Conservation (phyloP, 2,113 vertebrate genomes). For the Salvelinus alpinus region DNA sequence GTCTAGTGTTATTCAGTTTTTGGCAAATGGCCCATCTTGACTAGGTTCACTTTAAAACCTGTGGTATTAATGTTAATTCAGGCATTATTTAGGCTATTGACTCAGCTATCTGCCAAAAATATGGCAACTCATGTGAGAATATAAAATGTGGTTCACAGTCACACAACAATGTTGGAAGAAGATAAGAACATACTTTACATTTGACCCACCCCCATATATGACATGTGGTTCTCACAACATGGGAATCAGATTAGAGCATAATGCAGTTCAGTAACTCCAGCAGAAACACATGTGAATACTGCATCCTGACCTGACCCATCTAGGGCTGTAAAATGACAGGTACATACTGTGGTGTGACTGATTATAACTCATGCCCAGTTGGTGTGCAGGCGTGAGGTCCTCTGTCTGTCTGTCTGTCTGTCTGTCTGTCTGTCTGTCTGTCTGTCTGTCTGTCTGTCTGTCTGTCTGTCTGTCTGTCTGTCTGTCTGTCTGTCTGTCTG, state of each 20-base stretch:
- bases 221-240: too few species aligned
- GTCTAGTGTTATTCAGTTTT: background rate
- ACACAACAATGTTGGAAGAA: background rate
- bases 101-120: background rate
- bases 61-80: background rate
- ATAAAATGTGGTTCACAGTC: background rate
- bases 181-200: background rate
- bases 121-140: background rate
- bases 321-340: background rate
- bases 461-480: background rate
- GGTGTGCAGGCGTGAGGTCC: slow-evolving; percentile 65
- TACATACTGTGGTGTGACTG: background rate
- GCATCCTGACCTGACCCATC: background rate
- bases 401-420: background rate
- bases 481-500: too few species aligned
- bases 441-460: too few species aligned
- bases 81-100: background rate
- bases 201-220: background rate
- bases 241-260: too few species aligned
- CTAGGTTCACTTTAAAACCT: background rate
- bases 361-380: slow-evolving; percentile 2
- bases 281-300: background rate
- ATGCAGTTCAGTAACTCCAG: too few species aligned
- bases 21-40: slow-evolving; percentile 5
- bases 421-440: background rate